A percentile compares a stretch with the other conserved stretches of the same genome.
phyloP scores from a whole-genome alignment of 2,113 vertebrate species.

The Saccopteryx leptura region DNA sequence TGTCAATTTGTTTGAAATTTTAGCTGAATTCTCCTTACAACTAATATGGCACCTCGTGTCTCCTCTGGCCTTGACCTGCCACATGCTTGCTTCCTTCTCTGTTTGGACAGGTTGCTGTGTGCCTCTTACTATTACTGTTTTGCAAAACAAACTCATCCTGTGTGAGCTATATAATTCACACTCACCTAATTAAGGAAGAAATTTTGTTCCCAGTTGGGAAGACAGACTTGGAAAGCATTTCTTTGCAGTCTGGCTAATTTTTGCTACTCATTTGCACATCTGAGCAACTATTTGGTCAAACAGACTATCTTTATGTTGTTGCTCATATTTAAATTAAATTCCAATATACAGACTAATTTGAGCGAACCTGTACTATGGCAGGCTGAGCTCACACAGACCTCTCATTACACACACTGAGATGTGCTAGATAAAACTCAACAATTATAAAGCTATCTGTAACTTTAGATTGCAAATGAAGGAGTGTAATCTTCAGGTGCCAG shows the following conservation, averaged over 20 bases:
- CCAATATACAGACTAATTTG: constrained; percentile 64
- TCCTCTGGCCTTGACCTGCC: neutral
- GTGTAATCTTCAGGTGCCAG: neutral
- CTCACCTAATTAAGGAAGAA: neutral
- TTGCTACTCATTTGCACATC: constrained; percentile 56
- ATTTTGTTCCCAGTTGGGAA: constrained; percentile 19
- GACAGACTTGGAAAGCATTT: constrained; percentile 42
- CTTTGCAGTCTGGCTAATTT: constrained; percentile 49
- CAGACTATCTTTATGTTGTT: constrained; percentile 59
- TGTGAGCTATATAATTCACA: neutral
- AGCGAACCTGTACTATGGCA: constrained; percentile 52
- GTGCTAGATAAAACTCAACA: constrained; percentile 54
- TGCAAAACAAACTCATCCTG: neutral
- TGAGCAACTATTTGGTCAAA: constrained; percentile 63
- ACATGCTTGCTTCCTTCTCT: neutral
- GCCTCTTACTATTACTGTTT: neutral
- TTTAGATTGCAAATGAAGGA: constrained; percentile 46
- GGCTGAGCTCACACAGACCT: constrained; percentile 41
- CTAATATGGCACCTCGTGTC: neutral
- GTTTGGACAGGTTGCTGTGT: neutral
- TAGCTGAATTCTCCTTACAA: neutral
- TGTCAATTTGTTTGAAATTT: neutral
- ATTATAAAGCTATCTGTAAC: constrained; percentile 44
- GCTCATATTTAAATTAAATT: constrained; percentile 70
- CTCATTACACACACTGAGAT: constrained; percentile 41